phyloP scores from a whole-genome alignment of 2,888 invertebrate species.

The Tryphoninae sp. region DNA sequence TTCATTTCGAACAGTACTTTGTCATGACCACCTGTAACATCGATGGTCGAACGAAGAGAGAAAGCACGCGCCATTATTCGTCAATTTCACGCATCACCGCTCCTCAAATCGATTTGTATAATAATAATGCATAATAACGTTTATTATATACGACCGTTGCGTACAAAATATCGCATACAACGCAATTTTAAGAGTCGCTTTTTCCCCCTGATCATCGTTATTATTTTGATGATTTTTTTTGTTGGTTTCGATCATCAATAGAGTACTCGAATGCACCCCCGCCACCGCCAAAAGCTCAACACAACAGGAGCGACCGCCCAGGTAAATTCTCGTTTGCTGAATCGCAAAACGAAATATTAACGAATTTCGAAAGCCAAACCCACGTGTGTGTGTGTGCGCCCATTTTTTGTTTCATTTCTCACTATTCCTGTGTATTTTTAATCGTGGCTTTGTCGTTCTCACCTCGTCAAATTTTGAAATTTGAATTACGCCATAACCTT shows the following conservation, averaged over 20 bases:
- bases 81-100: conserved; percentile 38
- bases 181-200: conserved; percentile 19
- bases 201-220: conserved; percentile 42
- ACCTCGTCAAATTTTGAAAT: conserved; percentile 9
- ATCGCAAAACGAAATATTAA: conserved; percentile 36
- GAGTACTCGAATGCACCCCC: conserved; percentile 80
- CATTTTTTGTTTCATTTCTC: conserved; percentile 22
- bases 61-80: conserved; percentile 38
- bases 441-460: conserved; percentile 5
- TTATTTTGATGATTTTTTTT: conserved; percentile 69
- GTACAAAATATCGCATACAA: background rate
- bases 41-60: conserved; percentile 57
- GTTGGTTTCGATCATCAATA: conserved; percentile 70
- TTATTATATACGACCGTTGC: conserved; percentile 27
- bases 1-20: conserved; percentile 6
- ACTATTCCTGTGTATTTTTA: background rate
- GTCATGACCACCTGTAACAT: conserved; percentile 48
- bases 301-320: conserved; percentile 79
- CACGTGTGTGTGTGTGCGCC: conserved; percentile 10
- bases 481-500: conserved; percentile 10
- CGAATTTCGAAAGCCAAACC: conserved; percentile 28
- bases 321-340: conserved; percentile 73
- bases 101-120: conserved; percentile 17
- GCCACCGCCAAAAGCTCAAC: conserved; percentile 80
- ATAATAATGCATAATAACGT: conserved; percentile 1